Conservation (phyloP, 2,797 vertebrate species). For the Oreochromis grahami region DNA sequence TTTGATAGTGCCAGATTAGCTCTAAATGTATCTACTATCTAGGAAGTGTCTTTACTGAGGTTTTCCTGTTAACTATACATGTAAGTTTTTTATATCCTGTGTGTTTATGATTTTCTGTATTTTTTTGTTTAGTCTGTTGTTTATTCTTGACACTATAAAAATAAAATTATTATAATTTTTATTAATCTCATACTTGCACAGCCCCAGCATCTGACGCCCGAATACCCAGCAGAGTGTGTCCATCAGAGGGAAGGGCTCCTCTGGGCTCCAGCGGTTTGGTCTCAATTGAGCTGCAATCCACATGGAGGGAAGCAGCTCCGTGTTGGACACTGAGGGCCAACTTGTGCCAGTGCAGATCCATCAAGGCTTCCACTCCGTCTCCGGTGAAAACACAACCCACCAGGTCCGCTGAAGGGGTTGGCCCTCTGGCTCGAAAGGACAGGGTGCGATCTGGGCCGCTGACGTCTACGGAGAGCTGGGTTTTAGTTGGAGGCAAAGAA, state of each 20-base stretch:
- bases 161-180: background rate
- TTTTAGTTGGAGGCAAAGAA: background rate
- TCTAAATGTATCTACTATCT: background rate
- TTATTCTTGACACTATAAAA: background rate
- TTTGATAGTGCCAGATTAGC: background rate
- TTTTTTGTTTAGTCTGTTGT: background rate
- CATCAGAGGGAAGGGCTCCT: conserved; percentile 56
- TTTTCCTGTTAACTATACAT: background rate
- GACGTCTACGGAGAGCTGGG: conserved; percentile 87
- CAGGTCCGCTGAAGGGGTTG: conserved; percentile 30
- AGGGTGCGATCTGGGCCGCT: conserved; percentile 83
- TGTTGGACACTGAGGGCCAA: conserved; percentile 81
- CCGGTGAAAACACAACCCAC: conserved; percentile 79
- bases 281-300: conserved; percentile 87
- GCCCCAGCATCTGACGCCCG: conserved; percentile 78
- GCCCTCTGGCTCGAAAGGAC: conserved; percentile 75
- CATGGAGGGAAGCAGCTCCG: conserved; percentile 76
- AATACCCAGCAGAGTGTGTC: conserved; percentile 84
- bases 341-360: conserved; percentile 92
- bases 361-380: conserved; percentile 80
- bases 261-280: conserved; percentile 81
- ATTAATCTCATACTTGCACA: conserved; percentile 69
- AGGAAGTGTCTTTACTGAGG: background rate
- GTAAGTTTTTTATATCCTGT: too few species aligned
- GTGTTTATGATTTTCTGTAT: background rate